phyloP scores from a whole-genome alignment of 1,140 invertebrate species.

The Galendromus occidentalis region DNA sequence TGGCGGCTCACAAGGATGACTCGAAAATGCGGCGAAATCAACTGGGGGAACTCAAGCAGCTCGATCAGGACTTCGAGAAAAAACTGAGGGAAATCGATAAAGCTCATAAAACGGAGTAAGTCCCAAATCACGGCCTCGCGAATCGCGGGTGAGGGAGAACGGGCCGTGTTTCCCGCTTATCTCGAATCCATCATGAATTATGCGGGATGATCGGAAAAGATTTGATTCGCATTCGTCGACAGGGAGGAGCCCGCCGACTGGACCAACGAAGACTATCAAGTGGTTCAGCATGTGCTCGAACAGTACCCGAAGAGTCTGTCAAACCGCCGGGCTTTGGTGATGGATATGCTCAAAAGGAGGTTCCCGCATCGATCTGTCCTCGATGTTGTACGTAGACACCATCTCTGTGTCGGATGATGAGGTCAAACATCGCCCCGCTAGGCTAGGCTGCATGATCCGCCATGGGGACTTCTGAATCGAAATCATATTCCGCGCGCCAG shows the following conservation, averaged over 20 bases:
- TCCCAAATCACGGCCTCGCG: too few relatives aligned
- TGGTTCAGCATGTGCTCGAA: background rate
- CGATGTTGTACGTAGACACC: background rate
- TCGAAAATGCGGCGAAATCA: constrained; percentile 3
- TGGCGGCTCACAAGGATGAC: constrained; percentile 9
- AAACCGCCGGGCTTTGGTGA: constrained; percentile 2
- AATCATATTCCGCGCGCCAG: too few relatives aligned
- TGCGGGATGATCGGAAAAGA: too few relatives aligned
- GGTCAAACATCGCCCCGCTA: too few relatives aligned
- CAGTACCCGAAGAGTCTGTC: constrained; percentile 7
- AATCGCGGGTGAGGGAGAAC: too few relatives aligned
- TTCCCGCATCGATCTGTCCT: constrained; percentile 7
- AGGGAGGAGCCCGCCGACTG: constrained; percentile 5
- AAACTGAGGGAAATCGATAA: constrained; percentile 3
- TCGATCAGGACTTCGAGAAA: constrained; percentile 8
- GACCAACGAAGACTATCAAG: constrained; percentile 6
- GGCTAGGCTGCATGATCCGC: too few relatives aligned
- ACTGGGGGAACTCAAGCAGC: constrained; percentile 1
- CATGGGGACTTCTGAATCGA: too few relatives aligned
- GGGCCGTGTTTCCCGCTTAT: too few relatives aligned
- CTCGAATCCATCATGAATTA: too few relatives aligned
- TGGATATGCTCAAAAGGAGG: constrained; percentile 7
- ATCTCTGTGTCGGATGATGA: background rate
- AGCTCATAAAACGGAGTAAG: constrained; percentile 4
- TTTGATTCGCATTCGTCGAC: background rate